These are phyloP conservation scores for Brachypodius melanocephalos DNA, from an alignment of 2,113 vertebrate genomes.

Conservation along the genomic window DNA sequence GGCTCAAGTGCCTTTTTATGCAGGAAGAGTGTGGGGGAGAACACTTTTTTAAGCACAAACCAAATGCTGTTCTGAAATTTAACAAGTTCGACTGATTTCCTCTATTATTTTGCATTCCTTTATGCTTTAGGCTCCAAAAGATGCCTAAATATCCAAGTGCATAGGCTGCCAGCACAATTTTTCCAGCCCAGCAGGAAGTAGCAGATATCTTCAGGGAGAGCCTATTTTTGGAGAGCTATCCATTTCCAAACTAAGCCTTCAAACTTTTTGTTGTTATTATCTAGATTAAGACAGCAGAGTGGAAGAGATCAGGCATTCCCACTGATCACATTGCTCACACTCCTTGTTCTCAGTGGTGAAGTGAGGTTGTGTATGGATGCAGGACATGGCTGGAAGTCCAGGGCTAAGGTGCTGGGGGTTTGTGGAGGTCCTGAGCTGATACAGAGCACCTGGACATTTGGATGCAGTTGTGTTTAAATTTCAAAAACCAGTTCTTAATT, in stretches of 20 bases:
- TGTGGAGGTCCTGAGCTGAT: background rate
- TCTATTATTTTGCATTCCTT: conserved; percentile 52
- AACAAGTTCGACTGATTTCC: background rate
- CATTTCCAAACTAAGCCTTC: conserved; percentile 37
- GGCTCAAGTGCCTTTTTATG: background rate
- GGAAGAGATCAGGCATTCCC: conserved; percentile 42
- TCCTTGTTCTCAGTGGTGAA: background rate
- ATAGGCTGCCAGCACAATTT: conserved; percentile 35
- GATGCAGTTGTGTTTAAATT: background rate
- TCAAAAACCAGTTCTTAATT: background rate
- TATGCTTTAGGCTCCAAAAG: conserved; percentile 5
- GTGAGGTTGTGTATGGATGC: background rate
- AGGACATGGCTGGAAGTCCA: background rate
- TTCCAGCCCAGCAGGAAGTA: conserved; percentile 56
- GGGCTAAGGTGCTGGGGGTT: background rate
- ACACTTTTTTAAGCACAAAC: background rate
- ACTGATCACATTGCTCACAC: background rate
- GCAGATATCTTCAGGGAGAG: conserved; percentile 52
- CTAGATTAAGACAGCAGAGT: background rate
- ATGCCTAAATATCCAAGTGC: conserved; percentile 2
- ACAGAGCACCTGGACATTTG: background rate
- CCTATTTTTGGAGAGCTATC: conserved; percentile 47
- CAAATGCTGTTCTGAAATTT: background rate
- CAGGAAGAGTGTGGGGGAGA: background rate
- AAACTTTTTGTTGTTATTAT: conserved; percentile 33